Evolutionary conservation across 2,113 vertebrate species (phyloP).

Genomic region (Oreocharis arfaki): DNA sequence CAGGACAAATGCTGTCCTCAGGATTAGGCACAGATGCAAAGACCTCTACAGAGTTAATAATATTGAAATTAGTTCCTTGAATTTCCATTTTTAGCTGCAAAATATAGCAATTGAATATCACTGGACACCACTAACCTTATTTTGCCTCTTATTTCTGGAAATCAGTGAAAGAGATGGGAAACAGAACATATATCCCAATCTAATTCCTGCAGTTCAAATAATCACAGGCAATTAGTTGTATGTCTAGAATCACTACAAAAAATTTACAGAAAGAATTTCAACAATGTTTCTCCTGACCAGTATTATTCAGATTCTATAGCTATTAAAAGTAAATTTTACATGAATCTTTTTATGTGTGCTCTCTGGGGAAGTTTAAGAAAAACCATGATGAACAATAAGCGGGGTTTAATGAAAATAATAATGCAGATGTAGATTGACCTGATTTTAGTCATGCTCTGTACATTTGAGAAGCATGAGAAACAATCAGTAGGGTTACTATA

Average conservation of each 20-base stretch:
- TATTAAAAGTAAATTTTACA: background rate
- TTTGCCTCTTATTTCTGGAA: background rate
- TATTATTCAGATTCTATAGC: background rate
- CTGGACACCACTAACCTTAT: background rate
- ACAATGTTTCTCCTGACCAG: background rate
- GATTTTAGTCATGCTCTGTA: background rate
- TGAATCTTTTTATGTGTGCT: background rate
- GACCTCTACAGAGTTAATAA: background rate
- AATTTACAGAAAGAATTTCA: background rate
- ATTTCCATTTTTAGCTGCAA: background rate
- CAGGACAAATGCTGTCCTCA: background rate
- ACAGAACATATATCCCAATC: background rate
- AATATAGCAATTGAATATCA: background rate
- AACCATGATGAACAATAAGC: background rate
- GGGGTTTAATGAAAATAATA: background rate
- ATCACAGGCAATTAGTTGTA: background rate
- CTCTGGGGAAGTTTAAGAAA: background rate
- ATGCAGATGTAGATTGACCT: background rate
- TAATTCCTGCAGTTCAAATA: background rate
- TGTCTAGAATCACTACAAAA: background rate
- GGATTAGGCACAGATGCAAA: background rate
- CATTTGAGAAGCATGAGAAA: background rate
- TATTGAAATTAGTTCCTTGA: background rate
- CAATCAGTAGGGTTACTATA: background rate
- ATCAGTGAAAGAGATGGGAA: background rate